Percentiles rank a stretch among this genome's conserved stretches.
These are phyloP conservation scores for Melangyna quadrimaculata DNA, from an alignment of 2,888 invertebrate species.

Conservation along the genomic window DNA sequence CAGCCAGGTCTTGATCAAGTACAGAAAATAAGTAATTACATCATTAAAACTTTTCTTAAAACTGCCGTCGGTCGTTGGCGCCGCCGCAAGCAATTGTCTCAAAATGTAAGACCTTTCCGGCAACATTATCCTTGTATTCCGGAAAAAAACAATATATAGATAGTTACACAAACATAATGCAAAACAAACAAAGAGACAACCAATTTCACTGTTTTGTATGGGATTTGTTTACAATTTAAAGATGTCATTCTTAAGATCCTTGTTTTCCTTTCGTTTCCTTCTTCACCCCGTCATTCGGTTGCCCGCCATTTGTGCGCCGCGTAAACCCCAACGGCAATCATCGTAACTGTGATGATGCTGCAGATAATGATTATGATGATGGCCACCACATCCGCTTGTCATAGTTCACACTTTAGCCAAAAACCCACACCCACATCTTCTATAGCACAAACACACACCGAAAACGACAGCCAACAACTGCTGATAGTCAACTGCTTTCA, in stretches of 20 bases:
- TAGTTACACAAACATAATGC: neutral
- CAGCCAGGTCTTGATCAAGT: neutral
- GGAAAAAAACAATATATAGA: neutral
- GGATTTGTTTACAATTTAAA: constrained; percentile 19
- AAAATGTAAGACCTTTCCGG: neutral
- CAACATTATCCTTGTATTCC: neutral
- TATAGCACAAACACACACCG: neutral
- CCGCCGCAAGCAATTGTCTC: neutral
- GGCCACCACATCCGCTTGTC: constrained; percentile 59
- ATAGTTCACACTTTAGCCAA: constrained; percentile 34
- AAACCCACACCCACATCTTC: neutral
- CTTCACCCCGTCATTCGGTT: neutral
- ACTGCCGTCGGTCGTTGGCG: neutral
- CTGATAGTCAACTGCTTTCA: constrained; percentile 54
- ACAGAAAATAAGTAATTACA: neutral
- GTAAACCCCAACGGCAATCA: constrained; percentile 24
- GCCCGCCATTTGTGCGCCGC: constrained; percentile 14
- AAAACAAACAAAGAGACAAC: neutral
- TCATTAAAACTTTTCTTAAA: neutral
- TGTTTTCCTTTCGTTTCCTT: constrained; percentile 1
- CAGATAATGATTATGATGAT: constrained; percentile 65
- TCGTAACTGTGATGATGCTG: constrained; percentile 38
- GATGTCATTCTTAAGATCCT: constrained; percentile 30
- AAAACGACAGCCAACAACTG: constrained; percentile 27
- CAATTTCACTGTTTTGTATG: constrained; percentile 5